Evolutionary conservation across 2,888 invertebrate species (phyloP).

Genomic region (Cerastis leucographa): DNA sequence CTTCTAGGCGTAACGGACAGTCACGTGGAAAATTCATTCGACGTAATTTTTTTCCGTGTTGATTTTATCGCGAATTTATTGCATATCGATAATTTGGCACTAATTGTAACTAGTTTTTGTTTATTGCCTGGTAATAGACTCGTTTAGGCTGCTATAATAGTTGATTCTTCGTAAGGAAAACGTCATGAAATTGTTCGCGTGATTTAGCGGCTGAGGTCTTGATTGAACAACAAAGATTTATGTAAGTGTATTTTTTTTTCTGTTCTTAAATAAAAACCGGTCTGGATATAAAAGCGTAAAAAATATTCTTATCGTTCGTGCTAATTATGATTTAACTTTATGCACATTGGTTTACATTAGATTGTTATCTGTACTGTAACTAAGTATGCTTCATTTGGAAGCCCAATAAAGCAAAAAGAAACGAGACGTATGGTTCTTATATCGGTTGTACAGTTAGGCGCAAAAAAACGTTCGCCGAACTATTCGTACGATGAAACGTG

Average conservation of each 20-base stretch:
- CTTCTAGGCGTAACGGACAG: slow-evolving; percentile 51
- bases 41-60: slow-evolving; percentile 2
- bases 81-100: slow-evolving; percentile 44
- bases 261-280: slow-evolving; percentile 6
- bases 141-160: slow-evolving; percentile 32
- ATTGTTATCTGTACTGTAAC: slow-evolving; percentile 39
- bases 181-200: slow-evolving; percentile 22
- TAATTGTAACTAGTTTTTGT: slow-evolving; percentile 38
- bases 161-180: slow-evolving; percentile 32
- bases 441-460: slow-evolving; percentile 64
- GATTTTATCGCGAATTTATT: slow-evolving; percentile 25
- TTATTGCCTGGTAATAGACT: slow-evolving; percentile 41
- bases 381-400: slow-evolving; percentile 40
- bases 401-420: slow-evolving; percentile 36
- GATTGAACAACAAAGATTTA: slow-evolving; percentile 39
- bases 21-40: slow-evolving; percentile 54
- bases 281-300: slow-evolving; percentile 3
- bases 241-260: slow-evolving; percentile 29
- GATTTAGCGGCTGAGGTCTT: slow-evolving; percentile 13
- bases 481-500: slow-evolving; percentile 78
- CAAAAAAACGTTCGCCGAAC: slow-evolving; percentile 67
- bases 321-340: slow-evolving; percentile 26
- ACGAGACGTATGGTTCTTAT: slow-evolving; percentile 16
- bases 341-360: slow-evolving; percentile 9
- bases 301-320: not conserved